A percentile compares a stretch with the other conserved stretches of the same genome.
Conservation (phyloP, 2,888 invertebrate species). For the Cylloceria caligata region DNA sequence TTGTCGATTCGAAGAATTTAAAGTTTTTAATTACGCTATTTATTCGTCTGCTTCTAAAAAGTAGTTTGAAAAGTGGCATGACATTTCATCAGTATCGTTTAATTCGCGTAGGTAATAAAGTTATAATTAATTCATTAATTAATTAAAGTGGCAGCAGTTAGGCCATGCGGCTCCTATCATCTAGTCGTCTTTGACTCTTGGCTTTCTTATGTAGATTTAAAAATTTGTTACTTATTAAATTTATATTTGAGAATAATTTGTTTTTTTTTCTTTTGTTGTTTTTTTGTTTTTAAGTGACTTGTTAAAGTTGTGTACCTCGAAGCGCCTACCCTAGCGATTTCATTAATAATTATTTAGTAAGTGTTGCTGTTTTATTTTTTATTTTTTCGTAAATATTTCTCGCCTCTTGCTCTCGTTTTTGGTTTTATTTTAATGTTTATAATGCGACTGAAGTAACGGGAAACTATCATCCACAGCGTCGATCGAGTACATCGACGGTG, state of each 20-base stretch:
- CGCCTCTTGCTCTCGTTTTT: conserved; percentile 48
- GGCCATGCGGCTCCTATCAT: conserved; percentile 84
- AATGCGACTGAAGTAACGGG: conserved; percentile 62
- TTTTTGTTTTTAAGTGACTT: conserved; percentile 77
- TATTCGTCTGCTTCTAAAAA: conserved; percentile 82
- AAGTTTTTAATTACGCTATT: conserved; percentile 72
- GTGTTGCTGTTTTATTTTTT: conserved; percentile 54
- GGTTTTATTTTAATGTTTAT: conserved; percentile 47
- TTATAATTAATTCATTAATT: conserved; percentile 80
- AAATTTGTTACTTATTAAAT: conserved; percentile 70
- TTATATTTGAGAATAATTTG: conserved; percentile 63
- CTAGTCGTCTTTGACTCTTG: conserved; percentile 83
- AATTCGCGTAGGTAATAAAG: conserved; percentile 82
- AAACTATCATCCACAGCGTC: conserved; percentile 65
- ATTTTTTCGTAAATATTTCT: conserved; percentile 58
- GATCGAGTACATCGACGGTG: conserved; percentile 61
- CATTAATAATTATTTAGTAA: conserved; percentile 67
- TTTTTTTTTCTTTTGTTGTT: conserved; percentile 68
- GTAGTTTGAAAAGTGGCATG: conserved; percentile 82
- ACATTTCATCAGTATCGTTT: conserved; percentile 71
- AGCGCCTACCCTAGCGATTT: conserved; percentile 83
- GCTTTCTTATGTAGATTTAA: conserved; percentile 82
- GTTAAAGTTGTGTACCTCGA: conserved; percentile 81
- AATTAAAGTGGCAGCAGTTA: conserved; percentile 84
- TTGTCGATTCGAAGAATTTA: conserved; percentile 77